Percentiles rank a stretch among this genome's conserved stretches.
phyloP scores from a whole-genome alignment of 2,888 invertebrate genomes.

The Polyommatus iphigenia region DNA sequence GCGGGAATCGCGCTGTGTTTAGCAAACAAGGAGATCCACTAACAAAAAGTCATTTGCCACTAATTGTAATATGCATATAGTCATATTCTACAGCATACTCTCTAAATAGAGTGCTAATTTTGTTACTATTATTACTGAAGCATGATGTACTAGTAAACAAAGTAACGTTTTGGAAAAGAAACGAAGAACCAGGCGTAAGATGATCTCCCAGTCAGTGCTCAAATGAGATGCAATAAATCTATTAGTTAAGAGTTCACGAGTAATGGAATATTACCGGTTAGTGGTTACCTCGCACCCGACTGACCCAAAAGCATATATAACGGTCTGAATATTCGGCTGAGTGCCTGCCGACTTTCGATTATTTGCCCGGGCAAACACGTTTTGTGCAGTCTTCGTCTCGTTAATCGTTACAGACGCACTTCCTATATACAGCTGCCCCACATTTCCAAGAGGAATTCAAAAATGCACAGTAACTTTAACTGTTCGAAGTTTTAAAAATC shows the following conservation, averaged over 20 bases:
- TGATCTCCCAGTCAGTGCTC: neutral
- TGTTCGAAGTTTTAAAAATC: too few relatives aligned
- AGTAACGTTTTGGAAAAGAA: too few relatives aligned
- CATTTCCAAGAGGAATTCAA: conserved; percentile 21
- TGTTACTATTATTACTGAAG: too few relatives aligned
- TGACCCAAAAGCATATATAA: conserved; percentile 43
- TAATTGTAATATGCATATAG: neutral
- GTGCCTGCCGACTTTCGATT: conserved; percentile 43
- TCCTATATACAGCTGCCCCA: conserved; percentile 35
- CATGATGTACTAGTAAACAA: too few relatives aligned
- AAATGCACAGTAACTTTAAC: neutral
- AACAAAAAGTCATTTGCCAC: neutral
- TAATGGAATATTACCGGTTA: conserved; percentile 33
- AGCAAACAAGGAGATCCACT: neutral
- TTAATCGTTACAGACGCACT: conserved; percentile 28
- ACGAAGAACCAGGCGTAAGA: neutral
- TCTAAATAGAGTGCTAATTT: too few relatives aligned
- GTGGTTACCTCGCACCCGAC: conserved; percentile 27
- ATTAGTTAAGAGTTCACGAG: conserved; percentile 20
- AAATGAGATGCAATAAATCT: conserved; percentile 22
- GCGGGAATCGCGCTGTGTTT: neutral
- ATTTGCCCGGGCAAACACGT: conserved; percentile 35
- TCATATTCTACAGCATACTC: too few relatives aligned
- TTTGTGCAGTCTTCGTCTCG: conserved; percentile 32
- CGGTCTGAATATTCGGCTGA: conserved; percentile 41